Conservation (phyloP, 1,140 invertebrate species). For the Leptinotarsa texana region DNA sequence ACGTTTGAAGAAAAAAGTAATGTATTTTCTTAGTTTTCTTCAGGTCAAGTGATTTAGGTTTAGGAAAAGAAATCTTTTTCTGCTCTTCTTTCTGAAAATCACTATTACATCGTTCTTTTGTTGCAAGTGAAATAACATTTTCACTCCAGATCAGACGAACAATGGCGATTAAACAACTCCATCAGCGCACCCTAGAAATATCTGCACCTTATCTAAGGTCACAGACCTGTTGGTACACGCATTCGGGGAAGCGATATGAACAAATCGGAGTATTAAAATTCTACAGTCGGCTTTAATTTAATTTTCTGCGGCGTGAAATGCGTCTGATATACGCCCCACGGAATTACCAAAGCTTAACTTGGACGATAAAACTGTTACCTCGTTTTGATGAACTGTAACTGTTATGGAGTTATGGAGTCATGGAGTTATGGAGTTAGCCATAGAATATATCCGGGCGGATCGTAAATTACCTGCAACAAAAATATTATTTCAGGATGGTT, state of each 20-base stretch:
- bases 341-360: slow-evolving; percentile 9
- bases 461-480: background rate
- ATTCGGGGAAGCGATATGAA: background rate
- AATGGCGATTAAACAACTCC: too few species aligned
- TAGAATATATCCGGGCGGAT: background rate
- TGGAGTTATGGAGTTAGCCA: background rate
- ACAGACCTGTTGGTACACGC: background rate
- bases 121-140: too few species aligned
- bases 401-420: background rate
- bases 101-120: too few species aligned
- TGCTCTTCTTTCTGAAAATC: too few species aligned
- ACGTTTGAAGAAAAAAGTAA: too few species aligned
- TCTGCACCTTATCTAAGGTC: background rate
- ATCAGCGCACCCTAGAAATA: too few species aligned
- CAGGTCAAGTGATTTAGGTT: too few species aligned
- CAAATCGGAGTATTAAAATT: background rate
- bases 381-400: background rate
- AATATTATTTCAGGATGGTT: background rate
- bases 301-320: slow-evolving; percentile 13
- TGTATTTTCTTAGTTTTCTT: too few species aligned
- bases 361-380: slow-evolving; percentile 14
- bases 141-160: too few species aligned
- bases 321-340: slow-evolving; percentile 9
- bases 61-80: too few species aligned
- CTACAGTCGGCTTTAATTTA: background rate